Conservation (phyloP, 2,888 invertebrate genomes). For the Rhingia campestris region DNA sequence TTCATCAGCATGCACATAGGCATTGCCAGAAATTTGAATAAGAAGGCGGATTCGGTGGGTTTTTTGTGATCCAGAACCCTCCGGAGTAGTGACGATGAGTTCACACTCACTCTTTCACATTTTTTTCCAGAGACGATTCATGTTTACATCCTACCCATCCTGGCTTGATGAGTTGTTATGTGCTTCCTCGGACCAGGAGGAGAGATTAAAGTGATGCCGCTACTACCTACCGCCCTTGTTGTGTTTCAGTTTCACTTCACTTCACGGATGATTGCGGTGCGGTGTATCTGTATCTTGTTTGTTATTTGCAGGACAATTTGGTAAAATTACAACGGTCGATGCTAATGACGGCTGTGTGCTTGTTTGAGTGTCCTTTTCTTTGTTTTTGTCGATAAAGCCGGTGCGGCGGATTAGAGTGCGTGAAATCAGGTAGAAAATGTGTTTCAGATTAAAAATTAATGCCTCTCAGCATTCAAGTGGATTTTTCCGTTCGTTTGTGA, state of each 20-base stretch:
- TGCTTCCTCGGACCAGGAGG: conserved; percentile 22
- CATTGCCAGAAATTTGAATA: background rate
- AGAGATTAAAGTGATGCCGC: conserved; percentile 67
- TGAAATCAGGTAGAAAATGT: conserved; percentile 72
- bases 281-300: conserved; percentile 63
- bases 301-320: conserved; percentile 66
- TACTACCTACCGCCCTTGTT: conserved; percentile 21
- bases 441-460: conserved; percentile 61
- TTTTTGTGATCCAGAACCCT: conserved; percentile 26
- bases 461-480: conserved; percentile 52
- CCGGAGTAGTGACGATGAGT: conserved; percentile 54
- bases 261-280: conserved; percentile 7
- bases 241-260: conserved; percentile 17
- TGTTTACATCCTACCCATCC: conserved; percentile 42
- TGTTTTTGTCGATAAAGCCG: background rate
- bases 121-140: conserved; percentile 41
- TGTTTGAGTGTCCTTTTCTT: conserved; percentile 39
- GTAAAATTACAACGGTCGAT: conserved; percentile 52
- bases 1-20: conserved; percentile 48
- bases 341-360: conserved; percentile 49
- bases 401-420: conserved; percentile 9
- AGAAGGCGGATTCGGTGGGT: conserved; percentile 38
- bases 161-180: conserved; percentile 41
- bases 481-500: conserved; percentile 62
- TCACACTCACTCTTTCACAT: conserved; percentile 43